Percentiles rank a stretch among this genome's conserved stretches.
These are phyloP conservation scores for Enteromius trimaculatus DNA, from an alignment of 2,797 vertebrate species.

Conservation along the genomic window DNA sequence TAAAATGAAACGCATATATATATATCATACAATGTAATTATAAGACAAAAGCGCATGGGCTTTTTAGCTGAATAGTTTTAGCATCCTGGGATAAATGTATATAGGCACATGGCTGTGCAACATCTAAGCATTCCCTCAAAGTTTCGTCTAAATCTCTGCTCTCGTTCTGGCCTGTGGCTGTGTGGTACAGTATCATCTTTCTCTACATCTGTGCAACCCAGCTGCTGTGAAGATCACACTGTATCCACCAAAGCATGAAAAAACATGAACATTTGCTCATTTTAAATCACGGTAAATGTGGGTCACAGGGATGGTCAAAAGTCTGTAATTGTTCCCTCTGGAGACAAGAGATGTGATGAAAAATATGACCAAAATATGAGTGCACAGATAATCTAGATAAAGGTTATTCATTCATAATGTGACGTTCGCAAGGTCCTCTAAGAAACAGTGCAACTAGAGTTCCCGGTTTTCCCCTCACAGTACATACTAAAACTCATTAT, in stretches of 20 bases:
- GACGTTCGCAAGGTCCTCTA: background rate
- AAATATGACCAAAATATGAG: slow-evolving; percentile 32
- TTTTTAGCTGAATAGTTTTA: background rate
- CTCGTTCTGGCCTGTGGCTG: slow-evolving; percentile 37
- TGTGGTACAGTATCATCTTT: slow-evolving; percentile 26
- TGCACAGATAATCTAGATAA: slow-evolving; percentile 7
- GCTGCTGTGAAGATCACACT: slow-evolving; percentile 35
- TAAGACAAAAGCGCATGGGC: background rate
- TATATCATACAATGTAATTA: background rate
- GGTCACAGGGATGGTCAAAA: slow-evolving; percentile 23
- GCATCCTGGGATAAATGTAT: background rate
- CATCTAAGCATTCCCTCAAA: slow-evolving; percentile 22
- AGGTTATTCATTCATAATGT: slow-evolving; percentile 16
- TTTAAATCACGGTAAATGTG: slow-evolving; percentile 31
- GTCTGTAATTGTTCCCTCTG: slow-evolving; percentile 6
- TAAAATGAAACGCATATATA: background rate
- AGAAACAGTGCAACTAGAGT: background rate
- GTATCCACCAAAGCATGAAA: slow-evolving; percentile 22
- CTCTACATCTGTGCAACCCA: slow-evolving; percentile 54
- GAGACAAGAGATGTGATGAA: slow-evolving; percentile 39
- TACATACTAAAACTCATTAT: background rate
- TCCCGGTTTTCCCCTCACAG: background rate
- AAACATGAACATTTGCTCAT: slow-evolving; percentile 28
- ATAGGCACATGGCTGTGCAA: background rate
- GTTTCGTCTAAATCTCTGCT: background rate